These are phyloP conservation scores for Hapalemur alaotrensis DNA, from an alignment of 2,797 vertebrate genomes.

Conservation along the genomic window DNA sequence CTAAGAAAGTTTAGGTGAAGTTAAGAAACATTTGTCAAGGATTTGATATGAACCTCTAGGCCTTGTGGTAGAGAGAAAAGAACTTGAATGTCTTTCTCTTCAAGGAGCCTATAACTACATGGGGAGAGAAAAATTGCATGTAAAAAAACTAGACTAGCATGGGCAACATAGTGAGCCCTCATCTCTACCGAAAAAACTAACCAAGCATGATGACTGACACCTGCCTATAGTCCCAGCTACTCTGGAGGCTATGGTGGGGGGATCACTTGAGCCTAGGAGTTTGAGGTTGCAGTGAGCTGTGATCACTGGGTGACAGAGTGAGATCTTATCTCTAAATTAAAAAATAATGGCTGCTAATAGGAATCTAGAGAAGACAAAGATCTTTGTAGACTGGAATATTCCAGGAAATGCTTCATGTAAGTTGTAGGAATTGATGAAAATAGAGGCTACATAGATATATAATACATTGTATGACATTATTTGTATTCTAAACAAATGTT, in stretches of 20 bases:
- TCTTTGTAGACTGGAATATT: background rate
- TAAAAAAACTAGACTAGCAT: background rate
- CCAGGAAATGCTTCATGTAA: background rate
- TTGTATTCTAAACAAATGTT: conserved; percentile 47
- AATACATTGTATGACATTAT: background rate
- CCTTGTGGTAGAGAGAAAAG: background rate
- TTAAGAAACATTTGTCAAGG: background rate
- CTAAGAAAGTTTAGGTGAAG: background rate
- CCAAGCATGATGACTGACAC: background rate
- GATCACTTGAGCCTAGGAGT: background rate
- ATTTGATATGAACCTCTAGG: background rate
- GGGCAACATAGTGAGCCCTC: too few species aligned
- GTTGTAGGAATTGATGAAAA: background rate
- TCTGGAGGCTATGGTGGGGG: background rate
- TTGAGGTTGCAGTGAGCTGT: background rate
- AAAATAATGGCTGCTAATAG: background rate
- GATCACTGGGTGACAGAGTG: background rate
- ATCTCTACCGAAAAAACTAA: too few species aligned
- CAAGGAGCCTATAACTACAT: background rate
- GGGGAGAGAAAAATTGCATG: background rate
- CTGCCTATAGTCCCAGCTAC: background rate
- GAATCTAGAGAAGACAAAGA: conserved; percentile 14
- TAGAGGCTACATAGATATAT: background rate
- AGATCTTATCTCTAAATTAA: background rate
- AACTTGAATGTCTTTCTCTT: background rate